Evolutionary conservation across 2,113 vertebrate species (phyloP).

Genomic region (Hydrochoerus hydrochaeris): DNA sequence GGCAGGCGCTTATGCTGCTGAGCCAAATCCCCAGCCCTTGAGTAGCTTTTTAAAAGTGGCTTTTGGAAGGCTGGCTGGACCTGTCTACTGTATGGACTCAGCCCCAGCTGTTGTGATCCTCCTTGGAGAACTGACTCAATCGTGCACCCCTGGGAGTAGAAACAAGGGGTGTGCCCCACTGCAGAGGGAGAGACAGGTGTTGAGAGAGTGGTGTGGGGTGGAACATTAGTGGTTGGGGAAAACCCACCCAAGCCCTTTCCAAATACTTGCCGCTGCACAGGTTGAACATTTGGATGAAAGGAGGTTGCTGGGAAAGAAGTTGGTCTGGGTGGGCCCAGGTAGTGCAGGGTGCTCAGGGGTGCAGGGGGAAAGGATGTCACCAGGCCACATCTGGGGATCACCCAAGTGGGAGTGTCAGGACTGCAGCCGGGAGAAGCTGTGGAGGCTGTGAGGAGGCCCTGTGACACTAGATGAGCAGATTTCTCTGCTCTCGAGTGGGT

Average conservation of each 20-base stretch:
- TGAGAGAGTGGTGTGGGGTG: neutral
- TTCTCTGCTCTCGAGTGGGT: neutral
- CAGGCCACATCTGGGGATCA: rapidly evolving
- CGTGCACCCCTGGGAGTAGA: neutral
- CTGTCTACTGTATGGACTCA: neutral
- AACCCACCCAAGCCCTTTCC: neutral
- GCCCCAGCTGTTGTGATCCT: neutral
- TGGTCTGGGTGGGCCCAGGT: neutral
- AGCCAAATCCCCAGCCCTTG: too few relatives aligned
- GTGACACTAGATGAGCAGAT: neutral
- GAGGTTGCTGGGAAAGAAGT: neutral
- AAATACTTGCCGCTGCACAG: neutral
- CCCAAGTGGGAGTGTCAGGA: rapidly evolving
- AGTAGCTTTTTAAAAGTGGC: neutral
- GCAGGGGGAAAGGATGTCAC: neutral
- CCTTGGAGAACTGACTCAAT: neutral
- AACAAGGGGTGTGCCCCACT: neutral
- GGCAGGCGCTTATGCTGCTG: too few relatives aligned
- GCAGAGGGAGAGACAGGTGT: neutral
- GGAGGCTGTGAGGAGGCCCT: neutral
- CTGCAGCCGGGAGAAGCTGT: too few relatives aligned
- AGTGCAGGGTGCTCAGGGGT: neutral
- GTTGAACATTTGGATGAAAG: neutral
- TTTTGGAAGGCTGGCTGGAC: neutral
- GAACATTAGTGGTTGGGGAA: neutral